phyloP scores from a whole-genome alignment of 1,140 invertebrate genomes.

The Saccostrea glomerata region DNA sequence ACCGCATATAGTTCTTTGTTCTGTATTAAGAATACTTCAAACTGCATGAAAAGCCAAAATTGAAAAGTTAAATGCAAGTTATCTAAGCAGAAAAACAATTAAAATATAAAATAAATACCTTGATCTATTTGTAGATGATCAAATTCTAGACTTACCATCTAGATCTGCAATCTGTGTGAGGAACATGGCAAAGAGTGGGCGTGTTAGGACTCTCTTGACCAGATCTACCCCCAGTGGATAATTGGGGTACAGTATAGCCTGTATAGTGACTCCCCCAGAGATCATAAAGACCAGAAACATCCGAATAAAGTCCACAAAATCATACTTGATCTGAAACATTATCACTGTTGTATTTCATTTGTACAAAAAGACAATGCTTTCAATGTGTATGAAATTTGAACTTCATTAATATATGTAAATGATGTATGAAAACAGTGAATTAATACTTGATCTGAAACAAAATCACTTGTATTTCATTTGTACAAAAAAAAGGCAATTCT shows the following conservation, averaged over 20 bases:
- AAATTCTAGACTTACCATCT: slow-evolving; percentile 60
- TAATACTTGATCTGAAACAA: slow-evolving; percentile 66
- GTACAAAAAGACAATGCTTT: too few relatives aligned
- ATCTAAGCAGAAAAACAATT: too few relatives aligned
- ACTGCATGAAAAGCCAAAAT: too few relatives aligned
- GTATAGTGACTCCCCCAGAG: slow-evolving; percentile 78
- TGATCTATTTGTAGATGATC: not conserved
- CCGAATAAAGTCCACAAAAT: slow-evolving; percentile 79
- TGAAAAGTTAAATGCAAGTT: too few relatives aligned
- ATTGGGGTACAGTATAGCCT: slow-evolving; percentile 79
- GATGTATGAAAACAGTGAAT: too few relatives aligned
- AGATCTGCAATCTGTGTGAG: slow-evolving; percentile 79
- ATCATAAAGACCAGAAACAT: slow-evolving; percentile 80
- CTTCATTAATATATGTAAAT: too few relatives aligned
- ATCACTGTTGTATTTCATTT: not conserved
- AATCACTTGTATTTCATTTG: not conserved
- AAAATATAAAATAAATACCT: too few relatives aligned
- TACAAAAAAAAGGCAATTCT: too few relatives aligned
- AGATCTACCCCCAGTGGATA: slow-evolving; percentile 74
- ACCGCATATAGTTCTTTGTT: too few relatives aligned
- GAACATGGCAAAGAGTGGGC: slow-evolving; percentile 79
- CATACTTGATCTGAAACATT: slow-evolving; percentile 74
- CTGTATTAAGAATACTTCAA: too few relatives aligned
- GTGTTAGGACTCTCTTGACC: slow-evolving; percentile 74
- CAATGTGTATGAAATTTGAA: too few relatives aligned